These are phyloP conservation scores for Drosophila anomalata DNA, from an alignment of 2,888 invertebrate species.

Conservation along the genomic window DNA sequence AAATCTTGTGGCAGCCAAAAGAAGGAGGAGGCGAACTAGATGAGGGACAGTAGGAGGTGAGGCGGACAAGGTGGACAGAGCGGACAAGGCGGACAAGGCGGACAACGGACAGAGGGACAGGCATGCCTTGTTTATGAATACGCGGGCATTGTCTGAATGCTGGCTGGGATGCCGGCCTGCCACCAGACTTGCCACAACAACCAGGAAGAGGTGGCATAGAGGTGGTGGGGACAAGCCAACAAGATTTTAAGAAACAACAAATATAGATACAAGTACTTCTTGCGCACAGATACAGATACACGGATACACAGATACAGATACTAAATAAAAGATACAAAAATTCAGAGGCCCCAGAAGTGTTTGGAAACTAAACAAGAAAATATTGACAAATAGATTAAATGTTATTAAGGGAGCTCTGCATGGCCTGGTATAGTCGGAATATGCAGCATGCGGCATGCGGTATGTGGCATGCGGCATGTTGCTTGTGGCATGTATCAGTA, in stretches of 20 bases:
- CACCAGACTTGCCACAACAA: constrained; percentile 38
- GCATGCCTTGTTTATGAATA: constrained; percentile 73
- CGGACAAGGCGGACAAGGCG: constrained; percentile 6
- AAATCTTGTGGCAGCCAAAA: constrained; percentile 31
- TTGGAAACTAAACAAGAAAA: constrained; percentile 75
- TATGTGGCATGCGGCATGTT: constrained; percentile 18
- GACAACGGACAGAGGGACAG: constrained; percentile 18
- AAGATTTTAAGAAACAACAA: constrained; percentile 4
- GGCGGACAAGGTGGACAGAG: background rate
- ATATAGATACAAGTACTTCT: constrained; percentile 39
- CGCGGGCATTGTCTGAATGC: constrained; percentile 69
- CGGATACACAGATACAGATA: constrained; percentile 37
- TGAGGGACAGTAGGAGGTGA: constrained; percentile 50
- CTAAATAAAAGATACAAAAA: constrained; percentile 25
- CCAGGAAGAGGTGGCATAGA: constrained; percentile 41
- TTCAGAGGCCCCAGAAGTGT: constrained; percentile 54
- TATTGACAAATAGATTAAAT: constrained; percentile 80
- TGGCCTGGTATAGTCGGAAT: constrained; percentile 6
- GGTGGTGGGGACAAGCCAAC: background rate
- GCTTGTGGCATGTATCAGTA: constrained; percentile 49
- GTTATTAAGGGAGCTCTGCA: constrained; percentile 61
- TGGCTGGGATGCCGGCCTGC: constrained; percentile 20
- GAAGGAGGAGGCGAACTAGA: constrained; percentile 53
- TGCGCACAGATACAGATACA: constrained; percentile 19
- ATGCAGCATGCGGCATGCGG: constrained; percentile 20